These are phyloP conservation scores for Lepidurus packardi DNA, from an alignment of 1,140 invertebrate genomes.

Conservation along the genomic window DNA sequence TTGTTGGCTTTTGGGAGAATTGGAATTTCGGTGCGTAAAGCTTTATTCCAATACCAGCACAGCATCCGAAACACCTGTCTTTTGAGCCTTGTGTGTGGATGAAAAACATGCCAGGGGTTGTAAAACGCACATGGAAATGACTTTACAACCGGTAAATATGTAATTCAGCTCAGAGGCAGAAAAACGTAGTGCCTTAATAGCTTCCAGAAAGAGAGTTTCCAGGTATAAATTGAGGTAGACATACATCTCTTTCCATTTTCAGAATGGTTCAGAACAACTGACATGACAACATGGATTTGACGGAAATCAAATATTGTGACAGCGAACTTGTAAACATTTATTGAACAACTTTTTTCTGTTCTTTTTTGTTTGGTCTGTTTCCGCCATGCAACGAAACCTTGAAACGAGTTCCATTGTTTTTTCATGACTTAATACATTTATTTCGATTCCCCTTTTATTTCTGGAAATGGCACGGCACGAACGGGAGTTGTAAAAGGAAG, in stretches of 20 bases:
- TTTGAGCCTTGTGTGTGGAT: not conserved
- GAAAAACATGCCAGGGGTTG: not conserved
- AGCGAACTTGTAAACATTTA: not conserved
- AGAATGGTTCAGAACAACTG: no score
- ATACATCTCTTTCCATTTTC: no score
- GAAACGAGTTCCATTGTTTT: no score
- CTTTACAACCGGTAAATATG: slow-evolving; percentile 10
- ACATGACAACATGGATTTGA: not conserved
- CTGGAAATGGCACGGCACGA: no score
- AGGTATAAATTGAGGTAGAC: no score
- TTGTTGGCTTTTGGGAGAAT: no score
- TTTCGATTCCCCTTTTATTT: no score
- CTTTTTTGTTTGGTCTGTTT: not conserved
- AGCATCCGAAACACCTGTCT: slow-evolving; percentile 17
- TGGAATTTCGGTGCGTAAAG: no score
- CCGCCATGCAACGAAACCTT: no score
- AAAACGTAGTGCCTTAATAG: not conserved
- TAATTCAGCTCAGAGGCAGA: slow-evolving; percentile 2
- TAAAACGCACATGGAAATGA: slow-evolving; percentile 22
- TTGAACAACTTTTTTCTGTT: not conserved
- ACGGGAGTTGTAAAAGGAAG: no score
- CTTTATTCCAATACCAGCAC: not conserved
- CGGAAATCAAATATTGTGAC: slow-evolving; percentile 15
- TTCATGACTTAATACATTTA: no score
- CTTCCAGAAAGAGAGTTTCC: not conserved